Conservation (phyloP, 2,888 invertebrate species). For the Eristalinus aeneus region DNA sequence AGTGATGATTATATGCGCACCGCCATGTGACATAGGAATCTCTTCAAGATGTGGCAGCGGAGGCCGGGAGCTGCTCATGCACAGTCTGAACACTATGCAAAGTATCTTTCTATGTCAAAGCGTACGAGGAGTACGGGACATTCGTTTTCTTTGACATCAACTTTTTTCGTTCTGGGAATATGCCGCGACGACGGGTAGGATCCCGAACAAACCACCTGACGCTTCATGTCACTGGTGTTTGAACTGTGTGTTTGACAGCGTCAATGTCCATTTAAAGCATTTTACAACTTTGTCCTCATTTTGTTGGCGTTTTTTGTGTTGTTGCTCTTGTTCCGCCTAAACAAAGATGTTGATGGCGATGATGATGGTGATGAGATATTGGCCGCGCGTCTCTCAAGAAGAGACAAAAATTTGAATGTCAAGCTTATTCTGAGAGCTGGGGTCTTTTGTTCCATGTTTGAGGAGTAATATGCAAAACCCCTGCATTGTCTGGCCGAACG, state of each 20-base stretch:
- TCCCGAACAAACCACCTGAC: conserved; percentile 76
- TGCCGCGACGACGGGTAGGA: conserved; percentile 33
- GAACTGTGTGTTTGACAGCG: conserved; percentile 77
- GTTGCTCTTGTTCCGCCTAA: conserved; percentile 28
- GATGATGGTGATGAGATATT: conserved; percentile 23
- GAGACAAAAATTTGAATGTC: conserved; percentile 52
- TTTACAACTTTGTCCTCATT: conserved; percentile 80
- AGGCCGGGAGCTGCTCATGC: conserved; percentile 34
- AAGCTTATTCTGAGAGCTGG: conserved; percentile 41
- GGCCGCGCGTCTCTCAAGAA: conserved; percentile 27
- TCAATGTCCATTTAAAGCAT: conserved; percentile 80
- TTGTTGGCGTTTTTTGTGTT: conserved; percentile 54
- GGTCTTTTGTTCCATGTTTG: conserved; percentile 51
- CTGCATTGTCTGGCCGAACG: not conserved
- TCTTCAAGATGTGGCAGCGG: not conserved
- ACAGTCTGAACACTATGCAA: conserved; percentile 54
- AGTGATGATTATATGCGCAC: conserved; percentile 69
- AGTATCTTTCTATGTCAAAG: conserved; percentile 59
- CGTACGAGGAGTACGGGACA: conserved; percentile 49
- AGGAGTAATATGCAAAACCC: conserved; percentile 59
- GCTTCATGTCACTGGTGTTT: conserved; percentile 77
- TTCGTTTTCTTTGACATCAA: conserved; percentile 51
- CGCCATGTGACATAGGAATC: conserved; percentile 60
- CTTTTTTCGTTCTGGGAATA: conserved; percentile 49
- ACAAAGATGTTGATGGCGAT: conserved; percentile 21